phyloP scores from a whole-genome alignment of 2,797 vertebrate genomes.

The Lacerta bilineata region DNA sequence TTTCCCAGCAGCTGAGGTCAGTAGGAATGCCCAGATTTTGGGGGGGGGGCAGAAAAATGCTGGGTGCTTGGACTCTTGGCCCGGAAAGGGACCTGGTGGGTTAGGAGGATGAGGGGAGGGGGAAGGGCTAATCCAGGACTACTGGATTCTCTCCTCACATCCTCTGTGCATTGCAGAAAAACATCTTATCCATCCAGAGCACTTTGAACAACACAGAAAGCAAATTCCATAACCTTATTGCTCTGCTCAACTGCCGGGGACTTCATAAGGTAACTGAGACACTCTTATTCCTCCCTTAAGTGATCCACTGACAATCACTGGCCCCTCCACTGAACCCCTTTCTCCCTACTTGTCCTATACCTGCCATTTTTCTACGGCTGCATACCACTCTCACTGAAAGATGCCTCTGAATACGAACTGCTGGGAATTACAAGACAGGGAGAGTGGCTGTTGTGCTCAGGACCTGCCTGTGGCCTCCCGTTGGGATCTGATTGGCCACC shows the following conservation, averaged over 20 bases:
- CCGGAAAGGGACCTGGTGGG: background rate
- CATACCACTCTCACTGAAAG: background rate
- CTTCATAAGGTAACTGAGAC: conserved; percentile 87
- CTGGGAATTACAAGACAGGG: too few species aligned
- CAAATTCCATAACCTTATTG: conserved; percentile 93
- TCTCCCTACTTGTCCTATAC: background rate
- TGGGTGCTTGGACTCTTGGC: background rate
- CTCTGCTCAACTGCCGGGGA: conserved; percentile 89
- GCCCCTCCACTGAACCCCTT: background rate
- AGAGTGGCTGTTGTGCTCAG: background rate
- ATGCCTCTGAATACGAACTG: too few species aligned
- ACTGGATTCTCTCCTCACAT: background rate
- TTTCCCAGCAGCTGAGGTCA: conserved; percentile 90
- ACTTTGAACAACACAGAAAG: conserved; percentile 92
- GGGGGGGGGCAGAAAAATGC: background rate
- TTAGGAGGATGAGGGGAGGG: background rate
- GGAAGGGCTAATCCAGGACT: too few species aligned
- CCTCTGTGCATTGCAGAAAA: conserved; percentile 78
- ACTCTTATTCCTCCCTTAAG: background rate
- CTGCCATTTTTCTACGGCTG: background rate
- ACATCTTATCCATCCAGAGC: conserved; percentile 89
- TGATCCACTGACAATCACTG: background rate
- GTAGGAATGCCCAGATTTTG: background rate
- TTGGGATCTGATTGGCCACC: too few species aligned
- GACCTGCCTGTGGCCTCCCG: background rate